A percentile compares a stretch with the other conserved stretches of the same genome.
Conservation (phyloP, 2,888 invertebrate species). For the Athetis lepigone region DNA sequence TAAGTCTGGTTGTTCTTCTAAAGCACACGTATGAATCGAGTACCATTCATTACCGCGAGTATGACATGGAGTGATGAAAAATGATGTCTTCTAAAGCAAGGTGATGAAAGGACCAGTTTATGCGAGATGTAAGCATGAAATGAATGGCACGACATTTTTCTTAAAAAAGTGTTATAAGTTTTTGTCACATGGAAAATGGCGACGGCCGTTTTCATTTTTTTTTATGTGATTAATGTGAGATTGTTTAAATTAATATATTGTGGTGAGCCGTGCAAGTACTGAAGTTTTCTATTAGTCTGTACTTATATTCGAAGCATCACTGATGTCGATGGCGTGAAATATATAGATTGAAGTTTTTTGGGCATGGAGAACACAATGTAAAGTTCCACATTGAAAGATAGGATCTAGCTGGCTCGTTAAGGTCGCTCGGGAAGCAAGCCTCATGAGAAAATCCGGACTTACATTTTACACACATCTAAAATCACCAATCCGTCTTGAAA, state of each 20-base stretch:
- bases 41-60: constrained; percentile 69
- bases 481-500: no score
- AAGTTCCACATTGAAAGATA: no score
- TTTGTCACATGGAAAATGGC: constrained; percentile 32
- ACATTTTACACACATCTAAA: no score
- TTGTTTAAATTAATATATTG: background rate
- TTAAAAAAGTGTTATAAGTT: constrained; percentile 27
- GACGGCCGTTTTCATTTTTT: background rate
- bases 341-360: no score
- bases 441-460: no score
- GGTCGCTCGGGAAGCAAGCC: no score
- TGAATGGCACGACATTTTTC: constrained; percentile 48
- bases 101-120: constrained; percentile 66
- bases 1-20: constrained; percentile 11
- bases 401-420: no score
- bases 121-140: constrained; percentile 54
- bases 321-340: no score
- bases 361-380: no score
- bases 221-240: background rate
- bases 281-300: no score
- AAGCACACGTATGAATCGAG: constrained; percentile 52
- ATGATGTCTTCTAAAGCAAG: constrained; percentile 72
- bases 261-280: no score
- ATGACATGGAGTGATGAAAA: constrained; percentile 72
- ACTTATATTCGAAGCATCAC: no score